These are phyloP conservation scores for Agrochola litura DNA, from an alignment of 2,888 invertebrate genomes.

Conservation along the genomic window DNA sequence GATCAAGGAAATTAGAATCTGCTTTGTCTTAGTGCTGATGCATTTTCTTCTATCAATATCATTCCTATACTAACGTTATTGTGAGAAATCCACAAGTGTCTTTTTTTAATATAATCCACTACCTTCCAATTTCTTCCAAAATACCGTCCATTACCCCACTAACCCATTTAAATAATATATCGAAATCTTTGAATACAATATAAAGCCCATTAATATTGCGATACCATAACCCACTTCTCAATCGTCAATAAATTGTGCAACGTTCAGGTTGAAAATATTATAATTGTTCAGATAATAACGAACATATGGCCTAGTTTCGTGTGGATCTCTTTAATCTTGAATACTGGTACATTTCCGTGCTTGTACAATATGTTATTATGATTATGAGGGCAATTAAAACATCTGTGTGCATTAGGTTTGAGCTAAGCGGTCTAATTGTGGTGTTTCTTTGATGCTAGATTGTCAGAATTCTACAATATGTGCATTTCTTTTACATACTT, in stretches of 20 bases:
- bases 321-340: constrained; percentile 46
- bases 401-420: constrained; percentile 32
- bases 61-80: not conserved
- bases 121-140: not conserved
- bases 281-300: constrained; percentile 45
- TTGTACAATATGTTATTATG: constrained; percentile 41
- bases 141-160: constrained; percentile 9
- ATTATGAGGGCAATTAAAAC: constrained; percentile 40
- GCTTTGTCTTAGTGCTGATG: too few species aligned
- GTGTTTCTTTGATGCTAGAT: constrained; percentile 26
- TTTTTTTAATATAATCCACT: not conserved
- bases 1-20: too few species aligned
- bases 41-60: too few species aligned
- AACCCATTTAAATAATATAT: constrained; percentile 32
- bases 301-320: constrained; percentile 31
- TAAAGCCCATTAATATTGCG: constrained; percentile 16
- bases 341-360: constrained; percentile 33
- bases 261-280: constrained; percentile 46
- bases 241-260: constrained; percentile 51
- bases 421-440: constrained; percentile 28
- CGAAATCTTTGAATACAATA: constrained; percentile 39
- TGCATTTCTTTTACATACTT: not conserved
- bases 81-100: not conserved
- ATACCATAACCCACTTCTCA: constrained; percentile 46
- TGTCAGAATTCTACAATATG: constrained; percentile 13